Percentiles rank a stretch among this genome's conserved stretches.
These are phyloP conservation scores for Peromyscus eremicus DNA, from an alignment of 2,797 vertebrate species.

Conservation along the genomic window DNA sequence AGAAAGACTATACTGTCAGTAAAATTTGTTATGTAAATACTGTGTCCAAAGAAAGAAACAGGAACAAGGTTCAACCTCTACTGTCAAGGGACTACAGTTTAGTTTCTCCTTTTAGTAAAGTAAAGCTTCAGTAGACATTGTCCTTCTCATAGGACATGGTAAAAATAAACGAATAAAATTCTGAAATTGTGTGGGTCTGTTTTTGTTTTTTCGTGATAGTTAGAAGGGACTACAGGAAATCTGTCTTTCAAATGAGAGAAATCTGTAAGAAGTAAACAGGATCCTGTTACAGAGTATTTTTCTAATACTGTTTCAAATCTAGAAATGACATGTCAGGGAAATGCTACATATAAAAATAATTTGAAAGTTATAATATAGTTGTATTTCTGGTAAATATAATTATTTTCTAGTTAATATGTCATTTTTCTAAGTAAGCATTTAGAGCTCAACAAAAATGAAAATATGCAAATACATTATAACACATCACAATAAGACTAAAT, in stretches of 20 bases:
- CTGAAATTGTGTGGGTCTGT: constrained; percentile 48
- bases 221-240: constrained; percentile 24
- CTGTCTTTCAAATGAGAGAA: constrained; percentile 40
- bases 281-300: constrained; percentile 36
- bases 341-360: constrained; percentile 58
- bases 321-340: constrained; percentile 32
- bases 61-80: not conserved
- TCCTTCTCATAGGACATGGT: constrained; percentile 34
- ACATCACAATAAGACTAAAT: constrained; percentile 42
- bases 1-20: not conserved
- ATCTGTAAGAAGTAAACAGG: constrained; percentile 54
- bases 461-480: constrained; percentile 35
- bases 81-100: constrained; percentile 26
- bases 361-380: constrained; percentile 57
- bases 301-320: constrained; percentile 62
- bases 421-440: constrained; percentile 30
- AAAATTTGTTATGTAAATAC: constrained; percentile 39
- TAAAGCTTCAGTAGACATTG: constrained; percentile 31
- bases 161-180: constrained; percentile 64
- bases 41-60: constrained; percentile 28
- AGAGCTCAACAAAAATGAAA: constrained; percentile 65
- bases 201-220: not conserved
- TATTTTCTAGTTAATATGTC: constrained; percentile 62
- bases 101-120: constrained; percentile 44
- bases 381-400: constrained; percentile 47